Percentiles rank a stretch among this genome's conserved stretches.
phyloP scores from a whole-genome alignment of 2,113 vertebrate species.

The Progne subis region DNA sequence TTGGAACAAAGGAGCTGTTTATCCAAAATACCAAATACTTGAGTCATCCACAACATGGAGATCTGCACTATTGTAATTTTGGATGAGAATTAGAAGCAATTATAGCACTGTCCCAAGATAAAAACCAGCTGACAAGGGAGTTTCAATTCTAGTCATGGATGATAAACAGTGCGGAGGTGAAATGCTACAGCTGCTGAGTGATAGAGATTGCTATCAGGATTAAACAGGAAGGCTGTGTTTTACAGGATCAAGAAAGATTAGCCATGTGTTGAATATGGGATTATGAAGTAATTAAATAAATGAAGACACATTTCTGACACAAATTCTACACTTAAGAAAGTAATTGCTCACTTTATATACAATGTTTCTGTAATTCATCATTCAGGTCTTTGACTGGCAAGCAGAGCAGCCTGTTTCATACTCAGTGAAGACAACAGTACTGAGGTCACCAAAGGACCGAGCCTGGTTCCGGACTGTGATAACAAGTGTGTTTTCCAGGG shows the following conservation, averaged over 20 bases:
- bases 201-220: constrained; percentile 59
- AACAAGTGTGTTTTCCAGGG: background rate
- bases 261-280: constrained; percentile 37
- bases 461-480: background rate
- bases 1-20: background rate
- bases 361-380: background rate
- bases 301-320: constrained; percentile 45
- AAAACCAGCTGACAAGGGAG: background rate
- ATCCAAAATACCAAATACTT: background rate
- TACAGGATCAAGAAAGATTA: constrained; percentile 62
- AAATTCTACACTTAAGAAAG: background rate
- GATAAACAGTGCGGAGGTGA: constrained; percentile 44
- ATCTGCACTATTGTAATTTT: background rate
- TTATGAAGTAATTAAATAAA: constrained; percentile 66
- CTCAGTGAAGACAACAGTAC: background rate
- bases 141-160: constrained; percentile 45
- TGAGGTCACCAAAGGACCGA: background rate
- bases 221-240: constrained; percentile 46
- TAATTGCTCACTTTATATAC: background rate
- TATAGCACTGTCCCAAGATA: background rate
- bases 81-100: background rate
- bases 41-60: background rate
- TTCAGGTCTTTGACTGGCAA: background rate
- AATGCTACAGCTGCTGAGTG: constrained; percentile 38
- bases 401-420: background rate